Percentiles rank a stretch among this genome's conserved stretches.
These are phyloP conservation scores for Gallinago media DNA, from an alignment of 2,113 vertebrate species.

Conservation along the genomic window DNA sequence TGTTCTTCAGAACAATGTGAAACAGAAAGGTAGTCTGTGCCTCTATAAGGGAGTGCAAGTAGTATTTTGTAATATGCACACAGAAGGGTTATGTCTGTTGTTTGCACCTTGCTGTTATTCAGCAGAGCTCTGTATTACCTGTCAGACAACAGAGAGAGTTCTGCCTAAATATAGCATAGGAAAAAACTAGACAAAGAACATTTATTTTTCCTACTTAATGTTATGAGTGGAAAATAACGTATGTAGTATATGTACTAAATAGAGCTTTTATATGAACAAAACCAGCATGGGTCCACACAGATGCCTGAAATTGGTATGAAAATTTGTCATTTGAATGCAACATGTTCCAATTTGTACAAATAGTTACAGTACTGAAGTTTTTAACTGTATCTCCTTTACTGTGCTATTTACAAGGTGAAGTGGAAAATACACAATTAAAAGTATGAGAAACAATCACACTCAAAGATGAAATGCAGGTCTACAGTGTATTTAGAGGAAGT, in stretches of 20 bases:
- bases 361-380: not conserved
- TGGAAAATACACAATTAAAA: not conserved
- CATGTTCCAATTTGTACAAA: not conserved
- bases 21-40: not conserved
- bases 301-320: not conserved
- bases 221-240: not conserved
- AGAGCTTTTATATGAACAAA: not conserved
- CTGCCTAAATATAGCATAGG: not conserved
- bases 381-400: not conserved
- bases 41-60: fast-evolving
- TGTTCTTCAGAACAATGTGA: not conserved
- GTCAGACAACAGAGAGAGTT: not conserved
- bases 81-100: not conserved
- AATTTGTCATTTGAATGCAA: not conserved
- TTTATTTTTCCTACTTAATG: not conserved
- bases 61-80: not conserved
- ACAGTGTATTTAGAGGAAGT: not conserved
- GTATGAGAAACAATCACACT: not conserved
- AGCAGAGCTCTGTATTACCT: not conserved
- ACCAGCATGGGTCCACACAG: not conserved
- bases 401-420: not conserved
- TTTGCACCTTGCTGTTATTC: not conserved
- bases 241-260: not conserved
- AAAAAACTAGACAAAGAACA: not conserved
- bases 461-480: not conserved